A percentile compares a stretch with the other conserved stretches of the same genome.
phyloP scores from a whole-genome alignment of 2,113 vertebrate genomes.

The Pleuronectes platessa region DNA sequence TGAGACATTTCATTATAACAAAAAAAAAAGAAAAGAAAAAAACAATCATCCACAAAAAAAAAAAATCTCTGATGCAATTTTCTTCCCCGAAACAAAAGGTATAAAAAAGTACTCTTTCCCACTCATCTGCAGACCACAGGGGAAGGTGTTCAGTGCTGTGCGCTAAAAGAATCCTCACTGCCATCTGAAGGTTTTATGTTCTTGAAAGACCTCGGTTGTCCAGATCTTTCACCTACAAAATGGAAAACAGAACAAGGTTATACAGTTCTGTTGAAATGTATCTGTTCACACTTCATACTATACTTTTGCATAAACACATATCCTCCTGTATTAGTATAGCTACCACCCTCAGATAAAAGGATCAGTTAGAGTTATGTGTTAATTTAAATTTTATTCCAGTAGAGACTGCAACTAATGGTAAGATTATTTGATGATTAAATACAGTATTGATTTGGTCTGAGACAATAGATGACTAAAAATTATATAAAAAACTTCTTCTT shows the following conservation, averaged over 20 bases:
- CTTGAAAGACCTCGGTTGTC: conserved; percentile 96
- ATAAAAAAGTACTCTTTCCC: conserved; percentile 78
- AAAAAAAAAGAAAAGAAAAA: conserved; percentile 50
- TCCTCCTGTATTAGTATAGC: no score
- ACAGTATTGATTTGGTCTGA: no score
- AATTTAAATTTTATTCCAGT: not conserved
- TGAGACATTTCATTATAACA: conserved; percentile 75
- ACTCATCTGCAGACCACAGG: conserved; percentile 78
- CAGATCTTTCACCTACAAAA: conserved; percentile 94
- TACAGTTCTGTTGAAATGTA: not conserved
- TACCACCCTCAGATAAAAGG: no score
- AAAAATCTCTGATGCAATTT: conserved; percentile 77
- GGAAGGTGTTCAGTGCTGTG: conserved; percentile 87
- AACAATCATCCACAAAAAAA: conserved; percentile 59
- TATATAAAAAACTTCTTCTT: no score
- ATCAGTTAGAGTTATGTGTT: no score
- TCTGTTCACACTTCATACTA: not conserved
- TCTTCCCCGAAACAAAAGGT: conserved; percentile 83
- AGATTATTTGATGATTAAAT: no score
- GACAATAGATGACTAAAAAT: no score
- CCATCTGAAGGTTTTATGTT: conserved; percentile 83
- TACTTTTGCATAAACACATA: not conserved
- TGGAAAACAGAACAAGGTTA: conserved; percentile 4
- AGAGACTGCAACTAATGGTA: not conserved
- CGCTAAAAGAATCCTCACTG: conserved; percentile 52